Evolutionary conservation across 2,888 invertebrate species (phyloP), one percentile per base, ranked within the genome.

Genomic region (Periphyllus acericola): DNA sequence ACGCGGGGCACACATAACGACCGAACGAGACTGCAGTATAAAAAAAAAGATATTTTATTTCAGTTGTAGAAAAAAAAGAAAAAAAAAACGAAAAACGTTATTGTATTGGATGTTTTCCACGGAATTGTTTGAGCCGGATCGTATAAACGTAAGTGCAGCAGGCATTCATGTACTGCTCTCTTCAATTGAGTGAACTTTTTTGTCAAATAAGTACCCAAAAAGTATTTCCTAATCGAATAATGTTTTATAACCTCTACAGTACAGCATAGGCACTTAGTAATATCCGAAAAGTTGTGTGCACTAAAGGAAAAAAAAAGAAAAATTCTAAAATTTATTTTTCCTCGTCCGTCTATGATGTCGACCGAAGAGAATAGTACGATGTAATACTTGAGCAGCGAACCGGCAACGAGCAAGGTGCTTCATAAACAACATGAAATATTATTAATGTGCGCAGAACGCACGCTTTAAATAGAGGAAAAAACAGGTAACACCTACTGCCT

Each of bases 11-110:
- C 32, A 52, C 9, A 32, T 72, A 74, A 80, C 72, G 79, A 86
- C 79, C 60, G 32, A 83, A 74, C 80, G 34, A 40, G 25, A 71
- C 74, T n/a, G 68, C 29, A 86, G 46, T 85, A 71, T 52, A 68
- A 86, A 55, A 76, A 46, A 74, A 87, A 86, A 79, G 52, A 79
- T 79, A 79, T 86, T 86, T 86, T 86, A 79, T 86, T 86, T 86
- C 79, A 36, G 86, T 86, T 86, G 55, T 36, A 76, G 84, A 46
- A 46, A 46, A 11, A 46, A 36, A 36, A 36, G n/a, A n/a, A n/a
- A n/a, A n/a, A n/a, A n/a, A n/a, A n/a, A n/a, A n/a, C n/a, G n/a
- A 66, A 86, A 86, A 86, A 85, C 78, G 66, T 78, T 29, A 17
- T 84, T 60, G 83, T 75, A 75, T 66, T 29, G 75, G 40, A 66